phyloP scores from a whole-genome alignment of 2,797 vertebrate species.

The Phrynocephalus vlangalii region DNA sequence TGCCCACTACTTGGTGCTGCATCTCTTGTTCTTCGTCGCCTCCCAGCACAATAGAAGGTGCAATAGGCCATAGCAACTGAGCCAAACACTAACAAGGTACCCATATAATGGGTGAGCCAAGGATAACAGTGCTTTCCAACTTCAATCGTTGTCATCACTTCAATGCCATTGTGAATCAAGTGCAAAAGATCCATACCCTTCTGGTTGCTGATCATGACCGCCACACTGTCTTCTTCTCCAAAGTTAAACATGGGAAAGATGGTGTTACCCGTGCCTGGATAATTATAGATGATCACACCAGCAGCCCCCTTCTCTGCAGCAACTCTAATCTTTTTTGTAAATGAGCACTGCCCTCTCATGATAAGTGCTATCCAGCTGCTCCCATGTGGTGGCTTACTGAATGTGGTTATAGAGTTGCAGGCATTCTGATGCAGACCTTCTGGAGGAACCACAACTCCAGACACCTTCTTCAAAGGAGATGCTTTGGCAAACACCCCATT shows the following conservation, averaged over 20 bases:
- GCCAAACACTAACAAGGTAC: constrained; percentile 44
- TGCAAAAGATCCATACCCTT: constrained; percentile 60
- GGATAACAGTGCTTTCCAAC: constrained; percentile 57
- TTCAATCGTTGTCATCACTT: constrained; percentile 46
- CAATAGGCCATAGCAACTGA: constrained; percentile 42
- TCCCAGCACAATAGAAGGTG: constrained; percentile 52
- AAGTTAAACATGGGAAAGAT: constrained; percentile 61
- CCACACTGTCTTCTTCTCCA: constrained; percentile 44
- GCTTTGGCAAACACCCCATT: constrained; percentile 56
- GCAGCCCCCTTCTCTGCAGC: constrained; percentile 46
- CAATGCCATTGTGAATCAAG: constrained; percentile 57
- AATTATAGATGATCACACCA: constrained; percentile 65
- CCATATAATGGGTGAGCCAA: constrained; percentile 59
- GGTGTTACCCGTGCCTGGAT: constrained; percentile 51
- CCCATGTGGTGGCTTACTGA: constrained; percentile 27
- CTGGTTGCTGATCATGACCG: constrained; percentile 59
- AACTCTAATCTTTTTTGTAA: constrained; percentile 61
- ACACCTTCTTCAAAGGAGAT: constrained; percentile 54
- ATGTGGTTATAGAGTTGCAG: constrained; percentile 54
- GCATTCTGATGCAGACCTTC: constrained; percentile 40
- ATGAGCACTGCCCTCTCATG: constrained; percentile 51
- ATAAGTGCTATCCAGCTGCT: constrained; percentile 44
- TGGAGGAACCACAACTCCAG: constrained; percentile 50
- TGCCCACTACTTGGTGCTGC: constrained; percentile 49
- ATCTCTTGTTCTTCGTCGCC: constrained; percentile 42